Conservation (phyloP, 2,113 vertebrate genomes). For the Neogobius melanostomus region DNA sequence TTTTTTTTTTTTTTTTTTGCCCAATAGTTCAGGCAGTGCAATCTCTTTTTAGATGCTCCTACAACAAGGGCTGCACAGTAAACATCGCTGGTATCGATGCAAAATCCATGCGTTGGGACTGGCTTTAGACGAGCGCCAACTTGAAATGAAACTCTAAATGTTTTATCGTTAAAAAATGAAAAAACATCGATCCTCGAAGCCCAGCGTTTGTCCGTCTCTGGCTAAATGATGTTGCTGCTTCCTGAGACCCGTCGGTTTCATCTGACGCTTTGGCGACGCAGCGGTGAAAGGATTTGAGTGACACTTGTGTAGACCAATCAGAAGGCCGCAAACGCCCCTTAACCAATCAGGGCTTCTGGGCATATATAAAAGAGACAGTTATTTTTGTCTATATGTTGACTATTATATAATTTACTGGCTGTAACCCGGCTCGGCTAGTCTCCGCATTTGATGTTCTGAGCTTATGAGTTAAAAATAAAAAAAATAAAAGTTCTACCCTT, state of each 20-base stretch:
- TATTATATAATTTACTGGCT: not conserved
- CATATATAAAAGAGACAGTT: not conserved
- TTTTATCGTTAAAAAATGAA: constrained; percentile 19
- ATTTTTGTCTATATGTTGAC: not conserved
- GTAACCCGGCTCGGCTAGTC: too few species aligned
- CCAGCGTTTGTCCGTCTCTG: not conserved
- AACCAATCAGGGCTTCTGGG: constrained; percentile 51
- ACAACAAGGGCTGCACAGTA: constrained; percentile 18
- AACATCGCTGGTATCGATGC: constrained; percentile 47
- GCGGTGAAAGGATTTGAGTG: constrained; percentile 30
- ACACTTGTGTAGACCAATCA: constrained; percentile 54
- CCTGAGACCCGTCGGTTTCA: constrained; percentile 51
- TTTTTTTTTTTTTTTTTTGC: constrained; percentile 21
- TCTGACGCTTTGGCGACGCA: constrained; percentile 47
- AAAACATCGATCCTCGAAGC: constrained; percentile 8
- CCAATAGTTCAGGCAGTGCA: constrained; percentile 43
- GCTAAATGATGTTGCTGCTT: constrained; percentile 54
- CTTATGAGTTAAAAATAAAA: too few species aligned
- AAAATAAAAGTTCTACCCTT: too few species aligned
- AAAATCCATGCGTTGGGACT: constrained; percentile 28
- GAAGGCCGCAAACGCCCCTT: accelerated
- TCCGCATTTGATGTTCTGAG: too few species aligned
- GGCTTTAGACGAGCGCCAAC: not conserved
- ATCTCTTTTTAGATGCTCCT: constrained; percentile 19
- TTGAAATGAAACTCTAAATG: constrained; percentile 12